These are phyloP conservation scores for Drosophila siamana DNA, from an alignment of 2,888 invertebrate genomes.

Conservation along the genomic window DNA sequence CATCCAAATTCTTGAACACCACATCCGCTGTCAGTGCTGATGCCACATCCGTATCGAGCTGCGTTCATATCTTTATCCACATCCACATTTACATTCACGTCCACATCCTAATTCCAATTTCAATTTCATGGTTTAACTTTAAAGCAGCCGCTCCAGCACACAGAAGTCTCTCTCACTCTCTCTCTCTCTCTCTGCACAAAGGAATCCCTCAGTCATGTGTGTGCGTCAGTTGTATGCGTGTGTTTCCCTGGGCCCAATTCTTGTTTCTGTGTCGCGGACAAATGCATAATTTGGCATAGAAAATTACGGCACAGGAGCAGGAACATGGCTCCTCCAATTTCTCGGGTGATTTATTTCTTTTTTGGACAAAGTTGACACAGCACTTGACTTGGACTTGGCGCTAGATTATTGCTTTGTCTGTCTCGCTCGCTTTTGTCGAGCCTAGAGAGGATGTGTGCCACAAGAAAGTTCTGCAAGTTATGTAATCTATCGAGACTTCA, in stretches of 20 bases:
- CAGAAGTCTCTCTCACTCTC: conserved; percentile 10
- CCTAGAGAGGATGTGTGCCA: not conserved
- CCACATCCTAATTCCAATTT: conserved; percentile 13
- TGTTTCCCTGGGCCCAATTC: conserved; percentile 1
- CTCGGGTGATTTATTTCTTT: conserved; percentile 71
- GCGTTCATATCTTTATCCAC: not conserved
- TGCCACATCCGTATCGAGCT: conserved; percentile 1
- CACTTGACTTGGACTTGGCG: conserved; percentile 60
- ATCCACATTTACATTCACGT: not conserved
- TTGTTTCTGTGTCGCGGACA: conserved; percentile 37
- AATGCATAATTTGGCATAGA: conserved; percentile 70
- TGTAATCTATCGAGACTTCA: conserved; percentile 65
- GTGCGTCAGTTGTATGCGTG: conserved; percentile 10
- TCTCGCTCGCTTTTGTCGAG: not conserved
- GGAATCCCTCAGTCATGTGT: conserved; percentile 28
- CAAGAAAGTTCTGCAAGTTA: conserved; percentile 53
- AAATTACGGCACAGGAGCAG: conserved; percentile 48
- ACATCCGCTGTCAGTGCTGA: not conserved
- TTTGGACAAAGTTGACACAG: conserved; percentile 73
- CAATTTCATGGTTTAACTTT: conserved; percentile 31
- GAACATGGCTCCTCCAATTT: conserved; percentile 36
- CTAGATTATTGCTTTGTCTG: conserved; percentile 56
- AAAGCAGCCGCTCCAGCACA: conserved; percentile 17
- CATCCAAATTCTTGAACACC: not conserved
- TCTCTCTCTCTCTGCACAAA: too few species aligned